Evolutionary conservation across 2,888 invertebrate genomes (phyloP).

Genomic region (Sclerodermus sp.): DNA sequence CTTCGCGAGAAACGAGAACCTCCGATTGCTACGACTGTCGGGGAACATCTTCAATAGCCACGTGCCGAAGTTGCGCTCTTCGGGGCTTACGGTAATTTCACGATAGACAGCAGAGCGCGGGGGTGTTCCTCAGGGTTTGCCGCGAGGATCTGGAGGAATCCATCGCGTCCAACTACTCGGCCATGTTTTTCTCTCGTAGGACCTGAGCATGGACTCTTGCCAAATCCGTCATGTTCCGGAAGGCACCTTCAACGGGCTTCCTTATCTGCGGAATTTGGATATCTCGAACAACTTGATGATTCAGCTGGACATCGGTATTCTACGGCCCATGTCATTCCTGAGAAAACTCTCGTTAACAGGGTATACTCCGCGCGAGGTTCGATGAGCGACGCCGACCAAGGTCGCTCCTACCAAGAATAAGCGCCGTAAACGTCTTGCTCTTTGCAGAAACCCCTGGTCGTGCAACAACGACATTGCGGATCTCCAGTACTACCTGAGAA

Average conservation of each 20-base stretch:
- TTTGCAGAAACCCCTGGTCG: slow-evolving; percentile 50
- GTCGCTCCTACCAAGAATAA: too few species aligned
- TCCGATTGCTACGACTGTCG: slow-evolving; percentile 45
- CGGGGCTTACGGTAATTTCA: slow-evolving; percentile 40
- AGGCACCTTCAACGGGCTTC: slow-evolving; percentile 39
- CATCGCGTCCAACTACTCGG: neutral
- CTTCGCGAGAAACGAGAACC: slow-evolving; percentile 46
- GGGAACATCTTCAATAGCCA: slow-evolving; percentile 48
- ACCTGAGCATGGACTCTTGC: slow-evolving; percentile 41
- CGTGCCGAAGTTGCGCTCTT: slow-evolving; percentile 41
- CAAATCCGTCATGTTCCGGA: slow-evolving; percentile 38
- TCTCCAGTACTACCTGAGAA: slow-evolving; percentile 31
- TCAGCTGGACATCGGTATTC: slow-evolving; percentile 29
- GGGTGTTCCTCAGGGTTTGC: neutral
- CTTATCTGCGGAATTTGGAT: slow-evolving; percentile 41
- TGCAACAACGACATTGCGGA: slow-evolving; percentile 37
- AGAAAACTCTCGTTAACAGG: slow-evolving; percentile 33
- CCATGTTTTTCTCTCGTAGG: slow-evolving; percentile 25
- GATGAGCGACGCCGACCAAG: too few species aligned
- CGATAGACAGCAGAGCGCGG: neutral
- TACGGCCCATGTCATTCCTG: slow-evolving; percentile 28
- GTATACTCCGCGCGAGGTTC: slow-evolving; percentile 29
- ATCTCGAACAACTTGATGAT: slow-evolving; percentile 45
- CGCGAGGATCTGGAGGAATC: too few species aligned
- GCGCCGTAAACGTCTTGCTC: too few species aligned